Percentiles rank a stretch among this genome's conserved stretches.
These are phyloP conservation scores for Ophiodon elongatus DNA, from an alignment of 2,113 vertebrate genomes.

Conservation along the genomic window DNA sequence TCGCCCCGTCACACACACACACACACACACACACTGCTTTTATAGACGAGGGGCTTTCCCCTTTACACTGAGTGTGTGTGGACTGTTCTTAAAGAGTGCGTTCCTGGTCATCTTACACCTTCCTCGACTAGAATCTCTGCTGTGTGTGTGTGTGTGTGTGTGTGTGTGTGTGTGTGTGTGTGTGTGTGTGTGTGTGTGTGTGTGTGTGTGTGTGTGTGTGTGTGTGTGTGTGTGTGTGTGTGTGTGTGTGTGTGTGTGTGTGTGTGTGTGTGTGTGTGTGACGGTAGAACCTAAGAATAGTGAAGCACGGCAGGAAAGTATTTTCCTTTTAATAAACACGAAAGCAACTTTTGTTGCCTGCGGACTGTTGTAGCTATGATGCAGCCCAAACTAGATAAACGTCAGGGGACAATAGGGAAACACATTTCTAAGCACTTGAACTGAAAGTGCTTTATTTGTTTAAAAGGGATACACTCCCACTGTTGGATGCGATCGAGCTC, in stretches of 20 bases:
- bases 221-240: too few species aligned
- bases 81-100: slow-evolving; percentile 41
- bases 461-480: neutral
- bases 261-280: neutral
- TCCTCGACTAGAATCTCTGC: slow-evolving; percentile 27
- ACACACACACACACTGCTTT: slow-evolving; percentile 57
- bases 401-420: too few species aligned
- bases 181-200: too few species aligned
- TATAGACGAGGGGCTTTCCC: slow-evolving; percentile 76
- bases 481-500: neutral
- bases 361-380: neutral
- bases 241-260: too few species aligned
- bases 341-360: neutral
- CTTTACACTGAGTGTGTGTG: slow-evolving; percentile 56
- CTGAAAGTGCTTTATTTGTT: neutral
- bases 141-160: too few species aligned
- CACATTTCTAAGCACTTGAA: too few species aligned
- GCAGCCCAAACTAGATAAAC: neutral
- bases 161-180: too few species aligned
- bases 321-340: slow-evolving; percentile 1
- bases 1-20: slow-evolving; percentile 49
- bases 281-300: slow-evolving; percentile 23
- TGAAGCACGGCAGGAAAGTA: neutral
- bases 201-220: too few species aligned
- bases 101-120: slow-evolving; percentile 52